A percentile compares a stretch with the other conserved stretches of the same genome.
Conservation (phyloP, 2,888 invertebrate species). For the Chrysotoxum bicinctum region DNA sequence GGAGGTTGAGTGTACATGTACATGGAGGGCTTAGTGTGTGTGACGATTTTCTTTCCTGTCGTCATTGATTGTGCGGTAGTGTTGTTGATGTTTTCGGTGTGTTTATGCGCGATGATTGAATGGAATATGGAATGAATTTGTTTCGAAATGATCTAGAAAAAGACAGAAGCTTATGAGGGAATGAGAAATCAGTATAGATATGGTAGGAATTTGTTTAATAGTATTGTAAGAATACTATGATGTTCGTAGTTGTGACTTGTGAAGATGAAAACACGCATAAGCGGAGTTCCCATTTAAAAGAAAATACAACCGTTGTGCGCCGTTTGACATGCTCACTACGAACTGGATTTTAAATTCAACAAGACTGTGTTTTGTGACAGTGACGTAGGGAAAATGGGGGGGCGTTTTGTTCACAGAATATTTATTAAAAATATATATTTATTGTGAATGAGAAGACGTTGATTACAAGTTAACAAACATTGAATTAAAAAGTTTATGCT, state of each 20-base stretch:
- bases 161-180: constrained; percentile 10
- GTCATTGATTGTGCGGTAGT: constrained; percentile 12
- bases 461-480: too few species aligned
- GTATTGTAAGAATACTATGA: constrained; percentile 41
- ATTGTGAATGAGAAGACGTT: too few species aligned
- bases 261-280: constrained; percentile 51
- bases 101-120: constrained; percentile 39
- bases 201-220: constrained; percentile 29
- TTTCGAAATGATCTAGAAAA: background rate
- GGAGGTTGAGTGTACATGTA: background rate
- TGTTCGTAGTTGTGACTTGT: constrained; percentile 10
- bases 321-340: constrained; percentile 49
- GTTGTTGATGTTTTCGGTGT: constrained; percentile 13
- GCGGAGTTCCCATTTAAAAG: constrained; percentile 23
- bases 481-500: too few species aligned
- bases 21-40: background rate
- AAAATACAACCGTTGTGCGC: constrained; percentile 50
- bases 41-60: constrained; percentile 6
- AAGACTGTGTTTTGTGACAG: background rate
- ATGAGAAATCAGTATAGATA: constrained; percentile 9
- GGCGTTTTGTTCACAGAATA: background rate
- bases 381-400: constrained; percentile 23
- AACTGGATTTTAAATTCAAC: background rate
- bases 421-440: too few species aligned
- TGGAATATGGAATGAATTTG: constrained; percentile 24